Percentiles rank a stretch among this genome's conserved stretches.
These are phyloP conservation scores for Edolisoma coerulescens DNA, from an alignment of 2,113 vertebrate species.

Conservation along the genomic window DNA sequence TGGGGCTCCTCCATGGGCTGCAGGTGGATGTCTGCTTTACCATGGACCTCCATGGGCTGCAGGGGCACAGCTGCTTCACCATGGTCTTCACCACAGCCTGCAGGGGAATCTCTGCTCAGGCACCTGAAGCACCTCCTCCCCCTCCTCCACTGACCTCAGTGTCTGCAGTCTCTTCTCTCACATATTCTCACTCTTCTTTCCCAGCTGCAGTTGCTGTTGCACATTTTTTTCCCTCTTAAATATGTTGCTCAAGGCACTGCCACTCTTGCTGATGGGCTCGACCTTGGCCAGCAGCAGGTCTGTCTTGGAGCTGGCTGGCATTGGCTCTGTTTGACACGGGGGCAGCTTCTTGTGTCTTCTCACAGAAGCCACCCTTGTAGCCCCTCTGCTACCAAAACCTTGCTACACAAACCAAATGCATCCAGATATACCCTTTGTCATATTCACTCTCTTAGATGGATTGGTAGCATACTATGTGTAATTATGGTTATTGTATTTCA, in stretches of 20 bases:
- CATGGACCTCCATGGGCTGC: no score
- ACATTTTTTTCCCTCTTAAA: not conserved
- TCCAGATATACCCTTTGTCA: not conserved
- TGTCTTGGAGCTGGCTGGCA: not conserved
- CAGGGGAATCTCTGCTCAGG: no score
- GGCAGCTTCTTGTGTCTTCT: not conserved
- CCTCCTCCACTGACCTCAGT: not conserved
- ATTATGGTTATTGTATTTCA: not conserved
- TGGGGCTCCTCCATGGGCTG: no score
- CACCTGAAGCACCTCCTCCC: no score
- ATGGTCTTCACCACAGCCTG: no score
- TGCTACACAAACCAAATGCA: not conserved
- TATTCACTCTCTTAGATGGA: not conserved
- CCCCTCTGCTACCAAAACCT: not conserved
- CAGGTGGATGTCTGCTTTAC: no score
- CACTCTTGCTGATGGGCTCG: not conserved
- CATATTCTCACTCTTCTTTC: not conserved
- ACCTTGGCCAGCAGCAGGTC: not conserved
- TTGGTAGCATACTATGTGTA: not conserved
- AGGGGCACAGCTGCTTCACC: no score
- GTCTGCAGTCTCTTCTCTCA: not conserved
- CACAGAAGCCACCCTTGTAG: not conserved
- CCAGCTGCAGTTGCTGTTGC: not conserved
- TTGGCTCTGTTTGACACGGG: not conserved
- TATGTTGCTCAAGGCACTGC: not conserved